phyloP scores from a whole-genome alignment of 2,113 vertebrate species.

The Ctenomys sociabilis region DNA sequence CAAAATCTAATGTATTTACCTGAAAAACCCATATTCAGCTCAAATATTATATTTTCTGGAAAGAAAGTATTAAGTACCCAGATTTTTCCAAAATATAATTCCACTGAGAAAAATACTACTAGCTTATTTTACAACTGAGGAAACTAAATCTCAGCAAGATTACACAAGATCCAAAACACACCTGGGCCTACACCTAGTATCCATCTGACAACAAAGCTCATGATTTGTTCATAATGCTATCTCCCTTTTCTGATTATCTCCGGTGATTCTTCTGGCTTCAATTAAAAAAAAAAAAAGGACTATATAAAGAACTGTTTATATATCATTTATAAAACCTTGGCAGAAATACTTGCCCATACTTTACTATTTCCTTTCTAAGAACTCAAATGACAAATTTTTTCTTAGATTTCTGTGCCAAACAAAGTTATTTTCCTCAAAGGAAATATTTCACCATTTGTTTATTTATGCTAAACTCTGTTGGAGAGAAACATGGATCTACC shows the following conservation, averaged over 20 bases:
- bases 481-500: background rate
- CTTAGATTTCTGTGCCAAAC: background rate
- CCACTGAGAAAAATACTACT: slow-evolving; percentile 31
- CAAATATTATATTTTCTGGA: background rate
- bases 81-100: slow-evolving; percentile 26
- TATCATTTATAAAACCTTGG: slow-evolving; percentile 6
- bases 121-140: slow-evolving; percentile 4
- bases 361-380: slow-evolving; percentile 35
- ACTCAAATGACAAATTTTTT: slow-evolving; percentile 41
- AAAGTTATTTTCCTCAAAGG: slow-evolving; percentile 35
- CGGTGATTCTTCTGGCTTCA: background rate
- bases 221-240: background rate
- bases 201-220: background rate
- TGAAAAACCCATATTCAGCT: background rate
- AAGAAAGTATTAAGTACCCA: background rate
- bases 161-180: slow-evolving; percentile 12
- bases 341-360: background rate
- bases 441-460: slow-evolving; percentile 18
- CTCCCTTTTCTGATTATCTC: background rate
- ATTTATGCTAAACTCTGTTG: slow-evolving; percentile 29
- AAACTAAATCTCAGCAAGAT: slow-evolving; percentile 41
- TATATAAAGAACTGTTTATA: slow-evolving; percentile 30
- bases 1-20: background rate
- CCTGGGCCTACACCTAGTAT: background rate
- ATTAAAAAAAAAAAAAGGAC: background rate